Percentiles rank a stretch among this genome's conserved stretches.
These are phyloP conservation scores for Pseudomyrmex flavicornis DNA, from an alignment of 1,140 invertebrate species.

Conservation along the genomic window DNA sequence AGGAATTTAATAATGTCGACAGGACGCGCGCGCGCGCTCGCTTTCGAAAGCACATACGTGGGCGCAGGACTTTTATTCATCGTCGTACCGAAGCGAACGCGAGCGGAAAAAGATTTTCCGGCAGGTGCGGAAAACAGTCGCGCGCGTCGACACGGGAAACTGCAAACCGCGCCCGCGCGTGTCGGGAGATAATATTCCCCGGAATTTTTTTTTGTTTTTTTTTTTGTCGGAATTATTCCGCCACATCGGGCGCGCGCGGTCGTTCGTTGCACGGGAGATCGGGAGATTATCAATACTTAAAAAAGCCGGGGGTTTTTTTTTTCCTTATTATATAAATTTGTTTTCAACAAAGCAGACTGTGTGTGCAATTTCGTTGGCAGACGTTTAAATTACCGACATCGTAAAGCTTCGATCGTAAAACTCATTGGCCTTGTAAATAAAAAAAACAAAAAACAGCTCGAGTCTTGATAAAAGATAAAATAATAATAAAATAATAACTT, in stretches of 20 bases:
- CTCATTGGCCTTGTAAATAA: conserved; percentile 10
- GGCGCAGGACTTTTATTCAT: conserved; percentile 46
- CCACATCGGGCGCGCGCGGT: neutral
- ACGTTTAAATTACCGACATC: conserved; percentile 16
- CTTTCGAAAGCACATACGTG: conserved; percentile 33
- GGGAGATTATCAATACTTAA: neutral
- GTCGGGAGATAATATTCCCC: conserved; percentile 37
- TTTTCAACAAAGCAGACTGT: conserved; percentile 25
- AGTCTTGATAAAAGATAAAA: neutral
- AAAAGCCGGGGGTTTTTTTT: neutral
- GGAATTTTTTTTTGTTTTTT: conserved; percentile 2
- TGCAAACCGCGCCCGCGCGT: neutral
- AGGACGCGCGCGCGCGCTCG: neutral
- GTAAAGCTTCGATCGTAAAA: neutral
- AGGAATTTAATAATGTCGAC: conserved; percentile 70
- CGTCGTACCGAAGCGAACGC: conserved; percentile 18
- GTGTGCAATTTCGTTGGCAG: conserved; percentile 17
- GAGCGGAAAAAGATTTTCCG: conserved; percentile 36
- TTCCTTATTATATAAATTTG: neutral
- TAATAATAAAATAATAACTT: conserved; percentile 11
- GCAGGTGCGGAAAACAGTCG: conserved; percentile 41
- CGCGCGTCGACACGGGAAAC: neutral
- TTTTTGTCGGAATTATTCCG: neutral
- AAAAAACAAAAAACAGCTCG: neutral
- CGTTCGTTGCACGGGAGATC: conserved; percentile 8